These are phyloP conservation scores for Malurus cyaneus DNA, from an alignment of 2,113 vertebrate species.

Conservation along the genomic window DNA sequence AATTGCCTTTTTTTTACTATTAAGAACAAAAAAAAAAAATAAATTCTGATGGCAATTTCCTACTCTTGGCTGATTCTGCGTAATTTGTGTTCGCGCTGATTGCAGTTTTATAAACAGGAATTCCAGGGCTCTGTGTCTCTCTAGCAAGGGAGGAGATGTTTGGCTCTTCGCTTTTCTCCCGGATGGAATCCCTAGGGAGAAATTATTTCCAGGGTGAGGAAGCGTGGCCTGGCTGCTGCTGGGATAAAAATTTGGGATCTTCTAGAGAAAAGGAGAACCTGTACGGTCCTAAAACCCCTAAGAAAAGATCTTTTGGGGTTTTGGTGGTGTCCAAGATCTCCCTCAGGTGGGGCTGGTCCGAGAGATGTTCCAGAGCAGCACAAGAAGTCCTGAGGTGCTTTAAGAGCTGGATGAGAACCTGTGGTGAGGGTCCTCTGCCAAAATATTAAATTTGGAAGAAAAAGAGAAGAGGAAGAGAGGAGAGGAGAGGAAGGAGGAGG, in stretches of 20 bases:
- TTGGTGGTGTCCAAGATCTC: not conserved
- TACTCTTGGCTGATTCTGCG: not conserved
- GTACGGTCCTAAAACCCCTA: not conserved
- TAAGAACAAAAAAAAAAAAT: not conserved
- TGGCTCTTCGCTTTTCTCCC: not conserved
- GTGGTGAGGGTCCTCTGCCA: too few species aligned
- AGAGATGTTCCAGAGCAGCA: not conserved
- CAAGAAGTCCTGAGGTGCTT: not conserved
- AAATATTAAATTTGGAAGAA: too few species aligned
- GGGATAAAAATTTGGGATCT: not conserved
- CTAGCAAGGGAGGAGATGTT: not conserved
- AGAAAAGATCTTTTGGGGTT: not conserved
- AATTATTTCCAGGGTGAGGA: not conserved
- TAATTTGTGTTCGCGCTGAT: not conserved
- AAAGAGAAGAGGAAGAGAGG: too few species aligned
- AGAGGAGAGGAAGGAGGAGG: too few species aligned
- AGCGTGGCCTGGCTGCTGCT: rapidly evolving
- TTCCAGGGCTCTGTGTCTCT: not conserved
- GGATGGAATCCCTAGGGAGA: not conserved
- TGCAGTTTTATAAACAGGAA: slow-evolving; percentile 5
- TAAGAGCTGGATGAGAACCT: not conserved
- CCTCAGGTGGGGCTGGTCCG: not conserved
- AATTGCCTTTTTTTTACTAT: not conserved
- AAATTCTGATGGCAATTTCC: not conserved
- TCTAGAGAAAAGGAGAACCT: not conserved